Evolutionary conservation across 2,113 vertebrate species (phyloP).

Genomic region (Puma concolor): DNA sequence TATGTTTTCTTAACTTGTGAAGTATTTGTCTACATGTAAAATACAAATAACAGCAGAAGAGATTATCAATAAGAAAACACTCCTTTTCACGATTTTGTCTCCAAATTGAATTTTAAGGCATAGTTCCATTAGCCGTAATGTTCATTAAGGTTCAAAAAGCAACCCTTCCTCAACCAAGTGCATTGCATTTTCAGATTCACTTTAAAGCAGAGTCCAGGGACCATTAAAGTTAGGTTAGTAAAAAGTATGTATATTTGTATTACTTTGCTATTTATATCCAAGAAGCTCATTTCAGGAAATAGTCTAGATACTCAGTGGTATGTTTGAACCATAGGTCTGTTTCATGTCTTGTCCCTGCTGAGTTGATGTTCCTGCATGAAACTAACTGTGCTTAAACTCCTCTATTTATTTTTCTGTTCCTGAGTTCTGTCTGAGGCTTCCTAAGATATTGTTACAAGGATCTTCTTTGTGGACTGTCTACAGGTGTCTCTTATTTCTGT

Average conservation of each 20-base stretch:
- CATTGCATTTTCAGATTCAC: background rate
- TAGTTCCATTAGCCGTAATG: background rate
- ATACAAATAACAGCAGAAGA: background rate
- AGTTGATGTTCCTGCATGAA: slow-evolving; percentile 34
- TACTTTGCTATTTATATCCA: slow-evolving; percentile 43
- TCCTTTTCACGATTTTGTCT: background rate
- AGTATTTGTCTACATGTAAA: background rate
- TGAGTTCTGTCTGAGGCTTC: slow-evolving; percentile 36
- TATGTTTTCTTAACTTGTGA: background rate
- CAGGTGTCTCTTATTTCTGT: slow-evolving; percentile 25
- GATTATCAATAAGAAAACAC: background rate
- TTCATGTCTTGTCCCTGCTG: slow-evolving; percentile 56
- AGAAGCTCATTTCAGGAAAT: slow-evolving; percentile 35
- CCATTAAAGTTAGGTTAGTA: background rate
- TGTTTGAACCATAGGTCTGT: slow-evolving; percentile 23
- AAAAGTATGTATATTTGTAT: slow-evolving; percentile 43
- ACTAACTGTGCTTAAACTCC: slow-evolving; percentile 29
- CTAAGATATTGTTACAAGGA: slow-evolving; percentile 41
- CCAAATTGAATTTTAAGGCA: background rate
- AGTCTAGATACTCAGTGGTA: background rate
- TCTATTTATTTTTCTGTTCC: slow-evolving; percentile 70
- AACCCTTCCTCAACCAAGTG: background rate
- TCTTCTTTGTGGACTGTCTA: slow-evolving; percentile 6
- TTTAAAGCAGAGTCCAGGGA: background rate
- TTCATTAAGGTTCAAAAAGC: background rate